phyloP scores from a whole-genome alignment of 2,888 invertebrate species.

The Cheilosia impressa region DNA sequence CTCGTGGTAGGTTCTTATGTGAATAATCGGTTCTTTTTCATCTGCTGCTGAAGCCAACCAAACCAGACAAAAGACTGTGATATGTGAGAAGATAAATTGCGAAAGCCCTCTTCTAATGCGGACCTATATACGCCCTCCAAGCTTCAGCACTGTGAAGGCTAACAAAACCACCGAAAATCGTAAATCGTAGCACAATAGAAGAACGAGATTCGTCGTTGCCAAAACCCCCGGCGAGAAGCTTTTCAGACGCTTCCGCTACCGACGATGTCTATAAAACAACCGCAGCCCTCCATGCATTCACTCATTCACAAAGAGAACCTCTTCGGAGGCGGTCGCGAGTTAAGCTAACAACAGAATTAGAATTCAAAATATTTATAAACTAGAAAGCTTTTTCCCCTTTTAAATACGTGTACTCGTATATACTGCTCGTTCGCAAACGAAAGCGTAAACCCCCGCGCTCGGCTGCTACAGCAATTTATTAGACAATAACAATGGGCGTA shows the following conservation, averaged over 20 bases:
- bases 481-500: conserved; percentile 53
- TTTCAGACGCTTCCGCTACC: conserved; percentile 29
- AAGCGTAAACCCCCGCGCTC: conserved; percentile 60
- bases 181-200: conserved; percentile 52
- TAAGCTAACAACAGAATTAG: conserved; percentile 33
- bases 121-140: conserved; percentile 14
- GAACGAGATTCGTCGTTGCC: conserved; percentile 24
- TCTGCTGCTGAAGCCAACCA: background rate
- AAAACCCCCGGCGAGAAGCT: conserved; percentile 69
- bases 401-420: background rate
- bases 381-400: conserved; percentile 49
- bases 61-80: background rate
- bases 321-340: conserved; percentile 41
- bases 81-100: conserved; percentile 26
- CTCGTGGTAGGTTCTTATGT: background rate
- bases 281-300: conserved; percentile 17
- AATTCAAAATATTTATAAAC: conserved; percentile 12
- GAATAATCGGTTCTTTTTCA: conserved; percentile 26
- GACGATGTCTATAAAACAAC: conserved; percentile 63
- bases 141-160: conserved; percentile 21
- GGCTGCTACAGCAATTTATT: background rate
- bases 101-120: background rate
- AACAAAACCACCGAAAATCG: conserved; percentile 56
- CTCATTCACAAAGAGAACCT: conserved; percentile 67
- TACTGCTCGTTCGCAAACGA: conserved; percentile 25